Evolutionary conservation across 1,140 invertebrate species (phyloP).

Genomic region (Metopolophium dirhodum): DNA sequence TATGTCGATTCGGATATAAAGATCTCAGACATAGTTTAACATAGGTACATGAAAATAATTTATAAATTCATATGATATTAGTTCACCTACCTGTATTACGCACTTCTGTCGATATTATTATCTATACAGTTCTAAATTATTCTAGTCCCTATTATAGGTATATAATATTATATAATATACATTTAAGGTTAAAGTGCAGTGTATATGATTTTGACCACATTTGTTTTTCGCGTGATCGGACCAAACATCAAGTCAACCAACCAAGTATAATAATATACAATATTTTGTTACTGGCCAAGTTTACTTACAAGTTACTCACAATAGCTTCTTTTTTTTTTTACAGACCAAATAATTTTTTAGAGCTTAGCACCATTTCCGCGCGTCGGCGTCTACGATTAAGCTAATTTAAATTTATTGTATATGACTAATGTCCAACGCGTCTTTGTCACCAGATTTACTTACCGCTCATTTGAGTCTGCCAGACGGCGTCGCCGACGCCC

Average conservation of each 20-base stretch:
- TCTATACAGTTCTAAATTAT: too few species aligned
- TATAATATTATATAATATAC: background rate
- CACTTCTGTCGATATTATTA: background rate
- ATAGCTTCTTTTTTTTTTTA: background rate
- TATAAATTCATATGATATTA: too few species aligned
- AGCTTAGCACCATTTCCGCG: background rate
- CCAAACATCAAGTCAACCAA: background rate
- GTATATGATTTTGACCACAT: background rate
- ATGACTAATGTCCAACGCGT: background rate
- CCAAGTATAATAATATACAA: too few species aligned
- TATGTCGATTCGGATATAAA: background rate
- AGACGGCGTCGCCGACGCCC: constrained; percentile 96
- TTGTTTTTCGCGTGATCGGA: background rate
- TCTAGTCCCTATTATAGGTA: too few species aligned
- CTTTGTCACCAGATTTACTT: constrained; percentile 63
- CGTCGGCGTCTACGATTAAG: background rate
- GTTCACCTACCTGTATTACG: background rate
- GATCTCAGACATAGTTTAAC: background rate
- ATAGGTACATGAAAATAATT: too few species aligned
- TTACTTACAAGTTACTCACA: background rate
- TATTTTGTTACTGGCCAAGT: background rate
- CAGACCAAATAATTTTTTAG: background rate
- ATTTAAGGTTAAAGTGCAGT: background rate
- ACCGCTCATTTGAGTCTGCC: constrained; percentile 98
- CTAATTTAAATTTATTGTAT: background rate